Percentiles rank a stretch among this genome's conserved stretches.
Conservation (phyloP, 2,113 vertebrate genomes). For the Phodopus roborovskii region DNA sequence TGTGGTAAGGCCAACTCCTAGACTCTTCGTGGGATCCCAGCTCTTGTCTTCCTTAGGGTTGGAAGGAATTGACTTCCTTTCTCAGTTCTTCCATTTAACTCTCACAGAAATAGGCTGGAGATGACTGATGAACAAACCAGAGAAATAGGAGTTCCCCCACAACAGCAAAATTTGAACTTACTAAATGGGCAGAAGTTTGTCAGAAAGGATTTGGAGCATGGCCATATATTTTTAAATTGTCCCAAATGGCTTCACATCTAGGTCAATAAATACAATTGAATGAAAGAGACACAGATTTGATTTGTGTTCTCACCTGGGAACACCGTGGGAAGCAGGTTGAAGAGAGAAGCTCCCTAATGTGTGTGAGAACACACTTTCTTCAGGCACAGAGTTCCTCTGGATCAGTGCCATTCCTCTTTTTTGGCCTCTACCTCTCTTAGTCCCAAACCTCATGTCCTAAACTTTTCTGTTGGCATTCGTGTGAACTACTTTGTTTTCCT, state of each 20-base stretch:
- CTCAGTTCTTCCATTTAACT: not conserved
- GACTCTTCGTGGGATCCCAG: not conserved
- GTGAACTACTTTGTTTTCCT: not conserved
- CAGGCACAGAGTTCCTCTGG: not conserved
- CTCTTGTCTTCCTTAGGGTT: not conserved
- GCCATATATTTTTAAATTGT: constrained; percentile 43
- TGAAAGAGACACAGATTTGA: not conserved
- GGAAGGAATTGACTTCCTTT: not conserved
- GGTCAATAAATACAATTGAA: not conserved
- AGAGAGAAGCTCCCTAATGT: not conserved
- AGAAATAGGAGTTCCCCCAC: not conserved
- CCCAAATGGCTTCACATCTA: constrained; percentile 1
- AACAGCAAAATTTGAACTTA: not conserved
- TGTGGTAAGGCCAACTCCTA: constrained; percentile 1
- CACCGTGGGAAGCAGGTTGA: not conserved
- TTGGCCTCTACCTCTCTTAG: not conserved
- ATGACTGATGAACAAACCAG: not conserved
- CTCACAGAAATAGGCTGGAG: not conserved
- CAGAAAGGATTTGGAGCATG: constrained; percentile 25
- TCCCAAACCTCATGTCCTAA: not conserved
- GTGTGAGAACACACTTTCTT: not conserved
- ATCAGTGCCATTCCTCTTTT: not conserved
- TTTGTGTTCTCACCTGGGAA: constrained; percentile 4
- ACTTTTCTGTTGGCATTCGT: not conserved
- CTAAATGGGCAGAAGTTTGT: not conserved